phyloP scores from a whole-genome alignment of 2,113 vertebrate genomes.

The Perccottus glenii region DNA sequence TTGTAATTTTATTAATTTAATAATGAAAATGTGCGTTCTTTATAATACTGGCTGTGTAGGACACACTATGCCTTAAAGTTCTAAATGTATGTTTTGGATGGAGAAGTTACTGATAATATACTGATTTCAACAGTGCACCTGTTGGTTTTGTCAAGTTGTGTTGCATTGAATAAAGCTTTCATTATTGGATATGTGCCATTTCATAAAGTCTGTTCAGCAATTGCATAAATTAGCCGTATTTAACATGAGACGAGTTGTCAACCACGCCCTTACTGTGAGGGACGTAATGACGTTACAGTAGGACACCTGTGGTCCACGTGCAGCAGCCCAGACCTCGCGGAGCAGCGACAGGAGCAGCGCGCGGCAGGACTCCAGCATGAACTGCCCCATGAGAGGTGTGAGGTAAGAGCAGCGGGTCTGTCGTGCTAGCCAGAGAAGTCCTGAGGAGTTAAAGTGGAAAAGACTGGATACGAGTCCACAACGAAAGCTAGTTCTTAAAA shows the following conservation, averaged over 20 bases:
- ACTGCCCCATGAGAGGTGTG: constrained; percentile 13
- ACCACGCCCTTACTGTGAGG: constrained; percentile 19
- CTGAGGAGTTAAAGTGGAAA: too few species aligned
- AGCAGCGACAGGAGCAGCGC: constrained; percentile 39
- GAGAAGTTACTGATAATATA: constrained; percentile 57
- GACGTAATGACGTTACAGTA: constrained; percentile 41
- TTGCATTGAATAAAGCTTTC: constrained; percentile 70
- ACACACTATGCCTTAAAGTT: constrained; percentile 52
- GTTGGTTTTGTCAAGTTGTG: constrained; percentile 50
- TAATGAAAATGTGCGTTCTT: constrained; percentile 46
- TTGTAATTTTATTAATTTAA: constrained; percentile 61
- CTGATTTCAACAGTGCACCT: constrained; percentile 54
- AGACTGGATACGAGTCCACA: too few species aligned
- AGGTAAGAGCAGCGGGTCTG: constrained; percentile 45
- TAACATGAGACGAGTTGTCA: too few species aligned
- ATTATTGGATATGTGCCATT: constrained; percentile 27
- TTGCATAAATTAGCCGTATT: too few species aligned
- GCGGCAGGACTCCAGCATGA: neutral
- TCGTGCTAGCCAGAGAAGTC: too few species aligned
- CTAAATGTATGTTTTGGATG: constrained; percentile 64
- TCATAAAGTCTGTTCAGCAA: constrained; percentile 11
- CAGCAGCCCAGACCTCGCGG: neutral
- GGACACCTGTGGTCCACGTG: constrained; percentile 40
- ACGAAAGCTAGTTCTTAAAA: too few species aligned
- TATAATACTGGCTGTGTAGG: constrained; percentile 47